Conservation (phyloP, 2,113 vertebrate species). For the Pipa parva region DNA sequence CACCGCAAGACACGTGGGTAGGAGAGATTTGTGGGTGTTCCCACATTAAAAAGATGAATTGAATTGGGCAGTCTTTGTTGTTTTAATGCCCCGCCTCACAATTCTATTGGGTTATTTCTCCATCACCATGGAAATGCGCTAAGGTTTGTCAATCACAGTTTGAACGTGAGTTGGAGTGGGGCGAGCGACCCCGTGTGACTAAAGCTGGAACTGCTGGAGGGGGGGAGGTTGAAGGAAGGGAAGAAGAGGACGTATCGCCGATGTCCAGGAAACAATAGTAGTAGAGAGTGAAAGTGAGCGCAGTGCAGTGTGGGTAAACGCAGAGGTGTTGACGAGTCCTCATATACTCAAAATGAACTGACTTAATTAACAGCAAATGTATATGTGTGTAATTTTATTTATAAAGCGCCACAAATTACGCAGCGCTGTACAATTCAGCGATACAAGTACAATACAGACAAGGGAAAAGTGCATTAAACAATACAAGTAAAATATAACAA, state of each 20-base stretch:
- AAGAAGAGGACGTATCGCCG: no score
- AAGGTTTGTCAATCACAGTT: conserved; percentile 13
- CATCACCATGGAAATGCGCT: conserved; percentile 8
- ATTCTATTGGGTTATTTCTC: not conserved
- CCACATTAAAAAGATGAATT: conserved; percentile 33
- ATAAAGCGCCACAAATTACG: no score
- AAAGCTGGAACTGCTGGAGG: not conserved
- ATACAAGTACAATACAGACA: no score
- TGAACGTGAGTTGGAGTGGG: not conserved
- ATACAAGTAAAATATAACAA: no score
- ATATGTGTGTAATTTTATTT: no score
- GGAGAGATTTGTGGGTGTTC: not conserved
- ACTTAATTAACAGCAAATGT: no score
- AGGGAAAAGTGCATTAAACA: no score
- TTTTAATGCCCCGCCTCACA: not conserved
- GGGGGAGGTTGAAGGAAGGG: conserved; percentile 6
- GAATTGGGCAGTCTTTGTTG: conserved; percentile 5
- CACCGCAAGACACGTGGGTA: conserved; percentile 25
- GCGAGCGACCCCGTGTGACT: conserved; percentile 1
- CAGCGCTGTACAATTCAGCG: no score
- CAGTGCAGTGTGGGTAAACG: no score
- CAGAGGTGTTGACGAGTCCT: no score
- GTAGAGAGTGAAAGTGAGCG: no score
- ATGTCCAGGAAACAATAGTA: conserved; percentile 30
- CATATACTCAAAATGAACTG: no score